These are phyloP conservation scores for Drosophila pseudoananassae DNA, from an alignment of 1,140 invertebrate genomes.

Conservation along the genomic window DNA sequence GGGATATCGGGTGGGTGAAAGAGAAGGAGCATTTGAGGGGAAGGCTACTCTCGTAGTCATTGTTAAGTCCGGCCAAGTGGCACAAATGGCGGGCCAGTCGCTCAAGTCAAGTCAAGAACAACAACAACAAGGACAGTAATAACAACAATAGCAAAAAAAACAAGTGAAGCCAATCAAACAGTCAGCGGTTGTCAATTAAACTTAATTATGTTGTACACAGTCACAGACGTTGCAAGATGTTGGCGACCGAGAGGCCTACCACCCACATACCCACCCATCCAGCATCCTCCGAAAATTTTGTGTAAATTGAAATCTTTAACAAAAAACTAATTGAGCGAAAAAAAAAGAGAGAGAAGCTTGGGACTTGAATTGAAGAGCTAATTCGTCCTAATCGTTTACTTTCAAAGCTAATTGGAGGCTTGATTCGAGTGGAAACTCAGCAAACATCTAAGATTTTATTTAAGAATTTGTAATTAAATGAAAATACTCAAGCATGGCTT, in stretches of 20 bases:
- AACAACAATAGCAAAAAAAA: neutral
- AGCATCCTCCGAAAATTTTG: constrained; percentile 1
- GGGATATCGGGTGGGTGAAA: too few species aligned
- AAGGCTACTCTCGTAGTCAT: constrained; percentile 2
- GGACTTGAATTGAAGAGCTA: too few species aligned
- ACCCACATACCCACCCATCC: neutral
- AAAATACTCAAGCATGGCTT: neutral
- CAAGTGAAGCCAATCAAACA: constrained; percentile 52
- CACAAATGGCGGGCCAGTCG: constrained; percentile 27
- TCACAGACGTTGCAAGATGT: constrained; percentile 25
- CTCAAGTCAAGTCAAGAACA: constrained; percentile 8
- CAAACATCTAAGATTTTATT: too few species aligned
- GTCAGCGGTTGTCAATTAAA: constrained; percentile 53
- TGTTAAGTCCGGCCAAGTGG: constrained; percentile 35
- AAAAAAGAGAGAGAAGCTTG: neutral
- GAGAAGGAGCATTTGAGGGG: too few species aligned
- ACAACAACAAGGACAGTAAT: neutral
- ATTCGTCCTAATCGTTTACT: neutral
- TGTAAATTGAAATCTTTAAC: constrained; percentile 15
- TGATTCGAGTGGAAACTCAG: neutral
- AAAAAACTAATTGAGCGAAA: constrained; percentile 19
- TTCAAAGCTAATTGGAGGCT: neutral
- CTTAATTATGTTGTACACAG: constrained; percentile 46
- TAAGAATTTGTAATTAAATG: too few species aligned
- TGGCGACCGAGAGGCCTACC: constrained; percentile 3